A percentile compares a stretch with the other conserved stretches of the same genome.
Conservation (phyloP, 2,888 invertebrate species). For the Graphium colonna region DNA sequence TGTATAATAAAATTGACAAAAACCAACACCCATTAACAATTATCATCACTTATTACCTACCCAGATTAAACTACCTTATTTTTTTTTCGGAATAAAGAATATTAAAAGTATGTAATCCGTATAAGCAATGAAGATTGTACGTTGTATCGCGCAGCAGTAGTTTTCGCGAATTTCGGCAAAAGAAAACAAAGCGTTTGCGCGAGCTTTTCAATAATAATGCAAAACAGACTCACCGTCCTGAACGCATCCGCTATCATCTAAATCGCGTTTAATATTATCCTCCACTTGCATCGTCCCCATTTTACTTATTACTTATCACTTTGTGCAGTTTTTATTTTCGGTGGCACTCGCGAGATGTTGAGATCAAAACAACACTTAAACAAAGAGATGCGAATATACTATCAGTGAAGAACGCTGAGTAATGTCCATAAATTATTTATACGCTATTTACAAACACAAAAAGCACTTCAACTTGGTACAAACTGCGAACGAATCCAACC, state of each 20-base stretch:
- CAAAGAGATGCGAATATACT: constrained; percentile 43
- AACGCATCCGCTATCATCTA: constrained; percentile 55
- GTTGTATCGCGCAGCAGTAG: background rate
- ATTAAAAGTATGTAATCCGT: background rate
- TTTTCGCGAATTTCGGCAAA: background rate
- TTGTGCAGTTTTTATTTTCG: constrained; percentile 23
- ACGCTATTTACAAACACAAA: constrained; percentile 40
- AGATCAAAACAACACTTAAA: constrained; percentile 39
- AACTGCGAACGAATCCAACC: constrained; percentile 21
- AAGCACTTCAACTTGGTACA: constrained; percentile 45
- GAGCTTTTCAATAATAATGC: background rate
- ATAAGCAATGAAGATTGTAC: background rate
- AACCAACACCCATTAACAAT: no score
- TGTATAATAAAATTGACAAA: no score
- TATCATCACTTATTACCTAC: no score
- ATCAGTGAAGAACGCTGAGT: constrained; percentile 29
- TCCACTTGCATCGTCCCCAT: constrained; percentile 51
- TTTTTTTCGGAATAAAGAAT: background rate
- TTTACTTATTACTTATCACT: constrained; percentile 29
- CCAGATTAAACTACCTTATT: no score
- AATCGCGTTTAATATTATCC: constrained; percentile 38
- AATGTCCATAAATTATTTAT: background rate
- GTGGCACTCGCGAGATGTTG: constrained; percentile 1
- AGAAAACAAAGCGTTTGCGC: background rate
- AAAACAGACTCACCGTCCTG: constrained; percentile 45